Percentiles rank a stretch among this genome's conserved stretches.
phyloP scores from a whole-genome alignment of 2,888 invertebrate species.

The Drymonia ruficornis region DNA sequence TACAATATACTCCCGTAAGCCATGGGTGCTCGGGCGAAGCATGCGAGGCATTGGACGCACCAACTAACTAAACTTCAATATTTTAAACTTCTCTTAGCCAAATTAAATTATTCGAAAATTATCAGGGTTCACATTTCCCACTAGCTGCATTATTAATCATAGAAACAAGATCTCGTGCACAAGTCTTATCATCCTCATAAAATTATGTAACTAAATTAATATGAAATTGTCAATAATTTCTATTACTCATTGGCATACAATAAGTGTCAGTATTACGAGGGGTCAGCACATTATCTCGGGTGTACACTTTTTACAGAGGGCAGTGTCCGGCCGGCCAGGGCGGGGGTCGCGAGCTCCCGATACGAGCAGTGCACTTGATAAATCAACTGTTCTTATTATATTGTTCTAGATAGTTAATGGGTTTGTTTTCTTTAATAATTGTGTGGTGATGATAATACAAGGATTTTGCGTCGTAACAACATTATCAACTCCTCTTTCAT shows the following conservation, averaged over 20 bases:
- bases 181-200: too few relatives aligned
- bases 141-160: too few relatives aligned
- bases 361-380: constrained; percentile 36
- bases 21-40: too few relatives aligned
- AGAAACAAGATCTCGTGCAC: too few relatives aligned
- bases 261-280: constrained; percentile 33
- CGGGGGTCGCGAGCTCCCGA: constrained; percentile 32
- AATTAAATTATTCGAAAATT: too few relatives aligned
- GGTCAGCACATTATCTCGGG: constrained; percentile 42
- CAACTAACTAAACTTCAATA: too few relatives aligned
- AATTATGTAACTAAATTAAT: not conserved
- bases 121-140: too few relatives aligned
- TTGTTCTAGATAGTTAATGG: constrained; percentile 25
- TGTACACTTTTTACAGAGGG: constrained; percentile 41
- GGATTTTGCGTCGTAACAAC: too few relatives aligned
- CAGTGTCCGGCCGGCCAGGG: constrained; percentile 42
- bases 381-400: constrained; percentile 24
- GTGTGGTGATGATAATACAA: constrained; percentile 1
- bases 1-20: too few relatives aligned
- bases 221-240: constrained; percentile 23
- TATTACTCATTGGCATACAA: constrained; percentile 38
- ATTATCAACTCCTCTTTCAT: too few relatives aligned
- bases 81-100: too few relatives aligned
- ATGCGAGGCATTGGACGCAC: too few relatives aligned
- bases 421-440: constrained; percentile 33